Evolutionary conservation across 2,113 vertebrate genomes (phyloP), one percentile per base, ranked within the genome.

Genomic region (Triplophysa rosa): DNA sequence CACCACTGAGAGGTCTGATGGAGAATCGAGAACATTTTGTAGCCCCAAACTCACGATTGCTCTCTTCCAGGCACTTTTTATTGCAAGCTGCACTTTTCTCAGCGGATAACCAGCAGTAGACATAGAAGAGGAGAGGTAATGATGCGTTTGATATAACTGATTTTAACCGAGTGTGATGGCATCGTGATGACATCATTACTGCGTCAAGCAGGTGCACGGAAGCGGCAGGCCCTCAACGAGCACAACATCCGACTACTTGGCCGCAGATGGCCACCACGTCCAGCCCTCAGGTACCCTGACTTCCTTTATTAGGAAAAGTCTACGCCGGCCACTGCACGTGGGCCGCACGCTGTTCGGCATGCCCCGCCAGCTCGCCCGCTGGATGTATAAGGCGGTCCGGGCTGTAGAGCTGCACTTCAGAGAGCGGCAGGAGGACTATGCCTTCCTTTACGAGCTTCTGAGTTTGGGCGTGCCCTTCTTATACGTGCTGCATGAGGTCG

Each of bases 51-150:
- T 13, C 19, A 21, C 24, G 45, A 77, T 2, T 45, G 40, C 1
- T 19, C 13, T 7, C 83, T 81, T 86, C 62, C 84, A 99, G 97
- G 90, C 70, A 97, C 95, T 89, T 99, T 99, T 90, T 99, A 96
- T 91, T 99, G 98, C 89, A 97, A 95, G 89, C 85, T 94, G 86
- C 98, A 99, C 88, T 98, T 95, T 86, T 87, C 90, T 0, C 95
- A 95, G 85, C 93, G 87, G 68, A 95, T 92, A 84, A 84, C 88
- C 65, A 94, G 79, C 67, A 90, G 19, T 61, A 91, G 91, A 64
- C 83, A 88, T 33, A 83, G 78, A 58, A 87, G 87, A 80, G 87
- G 82, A 86, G 77, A 42, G 88, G 92, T 93, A 86, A 88, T 17
- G 49, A 52, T 14, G 47, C 12, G 12, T 49, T 47, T 49, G 11